Conservation (phyloP, 2,113 vertebrate genomes). For the Paramormyrops kingsleyae region DNA sequence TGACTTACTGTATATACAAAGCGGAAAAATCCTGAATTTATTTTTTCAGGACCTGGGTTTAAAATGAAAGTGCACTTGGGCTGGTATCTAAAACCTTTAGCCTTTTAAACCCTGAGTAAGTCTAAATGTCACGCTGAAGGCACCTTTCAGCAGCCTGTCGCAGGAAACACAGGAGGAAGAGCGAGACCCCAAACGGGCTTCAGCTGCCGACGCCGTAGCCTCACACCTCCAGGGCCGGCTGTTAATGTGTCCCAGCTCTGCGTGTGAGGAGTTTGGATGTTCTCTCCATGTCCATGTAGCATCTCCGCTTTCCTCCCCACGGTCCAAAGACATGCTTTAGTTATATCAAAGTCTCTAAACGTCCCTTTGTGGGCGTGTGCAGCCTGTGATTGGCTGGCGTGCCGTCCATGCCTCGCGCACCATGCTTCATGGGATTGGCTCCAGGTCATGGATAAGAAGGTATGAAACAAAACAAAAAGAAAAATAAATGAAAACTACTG, state of each 20-base stretch:
- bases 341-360: neutral
- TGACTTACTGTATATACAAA: neutral
- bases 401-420: neutral
- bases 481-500: neutral
- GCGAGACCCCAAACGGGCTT: neutral
- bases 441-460: neutral
- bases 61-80: neutral
- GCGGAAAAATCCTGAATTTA: neutral
- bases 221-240: neutral
- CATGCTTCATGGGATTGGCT: neutral
- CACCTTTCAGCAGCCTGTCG: neutral
- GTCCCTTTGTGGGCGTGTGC: neutral
- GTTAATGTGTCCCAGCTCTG: neutral
- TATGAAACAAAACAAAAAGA: neutral
- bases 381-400: neutral
- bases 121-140: neutral
- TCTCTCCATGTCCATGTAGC: neutral
- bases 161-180: neutral
- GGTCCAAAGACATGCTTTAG: neutral
- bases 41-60: neutral
- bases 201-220: neutral
- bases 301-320: neutral
- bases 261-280: neutral
- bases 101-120: neutral
- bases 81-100: neutral